These are phyloP conservation scores for Trichoplusia ni DNA, from an alignment of 1,140 invertebrate genomes.

Conservation along the genomic window DNA sequence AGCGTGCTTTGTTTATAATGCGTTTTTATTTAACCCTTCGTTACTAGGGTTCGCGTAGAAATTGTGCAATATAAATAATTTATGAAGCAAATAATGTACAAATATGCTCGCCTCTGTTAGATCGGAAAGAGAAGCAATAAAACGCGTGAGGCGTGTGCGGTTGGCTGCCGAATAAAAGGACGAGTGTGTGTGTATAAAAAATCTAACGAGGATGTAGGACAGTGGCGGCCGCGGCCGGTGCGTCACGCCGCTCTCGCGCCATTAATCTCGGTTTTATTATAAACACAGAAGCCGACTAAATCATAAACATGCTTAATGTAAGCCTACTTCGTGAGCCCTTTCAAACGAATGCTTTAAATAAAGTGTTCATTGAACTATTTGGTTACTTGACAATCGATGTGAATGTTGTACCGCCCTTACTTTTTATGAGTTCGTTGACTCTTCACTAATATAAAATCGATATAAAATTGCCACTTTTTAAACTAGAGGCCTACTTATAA, in stretches of 20 bases:
- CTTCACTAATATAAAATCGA: not conserved
- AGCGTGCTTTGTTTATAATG: slow-evolving; percentile 27
- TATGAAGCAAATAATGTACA: slow-evolving; percentile 35
- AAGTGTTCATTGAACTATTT: slow-evolving; percentile 29
- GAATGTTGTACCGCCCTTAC: not conserved
- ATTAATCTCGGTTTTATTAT: slow-evolving; percentile 76
- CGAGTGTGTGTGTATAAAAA: slow-evolving; percentile 53
- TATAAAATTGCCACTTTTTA: too few species aligned
- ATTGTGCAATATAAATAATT: slow-evolving; percentile 35
- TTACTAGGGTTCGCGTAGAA: not conserved
- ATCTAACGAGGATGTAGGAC: slow-evolving; percentile 64
- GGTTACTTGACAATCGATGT: not conserved
- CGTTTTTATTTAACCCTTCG: not conserved
- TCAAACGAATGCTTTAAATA: slow-evolving; percentile 36
- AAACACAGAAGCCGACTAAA: slow-evolving; percentile 69
- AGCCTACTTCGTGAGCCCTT: slow-evolving; percentile 43
- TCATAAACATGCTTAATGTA: slow-evolving; percentile 72
- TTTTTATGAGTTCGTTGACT: not conserved
- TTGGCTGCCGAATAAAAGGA: slow-evolving; percentile 63
- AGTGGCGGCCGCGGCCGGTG: slow-evolving; percentile 31
- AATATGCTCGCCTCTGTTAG: slow-evolving; percentile 40
- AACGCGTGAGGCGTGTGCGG: slow-evolving; percentile 59
- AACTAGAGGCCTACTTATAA: too few species aligned
- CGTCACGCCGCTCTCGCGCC: slow-evolving; percentile 46
- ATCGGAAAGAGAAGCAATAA: slow-evolving; percentile 59